These are phyloP conservation scores for Eulithis prunata DNA, from an alignment of 2,888 invertebrate genomes.

Conservation along the genomic window DNA sequence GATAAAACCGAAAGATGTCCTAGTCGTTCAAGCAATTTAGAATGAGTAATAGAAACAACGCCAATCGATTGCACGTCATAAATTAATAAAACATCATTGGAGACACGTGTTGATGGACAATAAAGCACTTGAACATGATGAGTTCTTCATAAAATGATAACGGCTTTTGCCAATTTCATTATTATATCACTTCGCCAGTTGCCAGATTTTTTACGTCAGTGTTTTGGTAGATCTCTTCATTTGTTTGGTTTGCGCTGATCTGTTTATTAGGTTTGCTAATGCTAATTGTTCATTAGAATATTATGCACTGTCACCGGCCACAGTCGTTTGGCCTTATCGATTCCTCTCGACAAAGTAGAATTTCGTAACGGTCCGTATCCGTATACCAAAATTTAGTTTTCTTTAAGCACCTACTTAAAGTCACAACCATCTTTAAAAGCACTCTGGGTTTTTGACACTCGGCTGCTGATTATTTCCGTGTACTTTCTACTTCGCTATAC, in stretches of 20 bases:
- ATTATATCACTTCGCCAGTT: not conserved
- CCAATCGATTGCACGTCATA: slow-evolving; percentile 35
- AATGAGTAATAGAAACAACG: slow-evolving; percentile 23
- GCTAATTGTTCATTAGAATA: too few species aligned
- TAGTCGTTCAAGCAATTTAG: slow-evolving; percentile 6
- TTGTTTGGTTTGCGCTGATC: too few species aligned
- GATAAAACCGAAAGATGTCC: slow-evolving; percentile 9
- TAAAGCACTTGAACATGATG: slow-evolving; percentile 16
- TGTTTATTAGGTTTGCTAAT: not conserved
- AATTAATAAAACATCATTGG: slow-evolving; percentile 31
- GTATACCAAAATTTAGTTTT: too few species aligned
- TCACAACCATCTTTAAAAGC: not conserved
- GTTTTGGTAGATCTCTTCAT: not conserved
- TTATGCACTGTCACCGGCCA: too few species aligned
- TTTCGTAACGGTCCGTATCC: too few species aligned
- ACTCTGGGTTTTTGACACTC: not conserved
- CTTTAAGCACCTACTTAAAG: too few species aligned
- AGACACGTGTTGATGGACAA: slow-evolving; percentile 27
- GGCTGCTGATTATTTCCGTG: not conserved
- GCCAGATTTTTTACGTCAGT: not conserved
- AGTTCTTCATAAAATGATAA: slow-evolving; percentile 2
- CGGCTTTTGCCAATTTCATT: not conserved
- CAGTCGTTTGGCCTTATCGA: too few species aligned
- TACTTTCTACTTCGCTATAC: slow-evolving; percentile 27
- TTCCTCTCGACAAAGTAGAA: too few species aligned